Conservation (phyloP, 2,888 invertebrate genomes). For the Conops quadrifasciatus region DNA sequence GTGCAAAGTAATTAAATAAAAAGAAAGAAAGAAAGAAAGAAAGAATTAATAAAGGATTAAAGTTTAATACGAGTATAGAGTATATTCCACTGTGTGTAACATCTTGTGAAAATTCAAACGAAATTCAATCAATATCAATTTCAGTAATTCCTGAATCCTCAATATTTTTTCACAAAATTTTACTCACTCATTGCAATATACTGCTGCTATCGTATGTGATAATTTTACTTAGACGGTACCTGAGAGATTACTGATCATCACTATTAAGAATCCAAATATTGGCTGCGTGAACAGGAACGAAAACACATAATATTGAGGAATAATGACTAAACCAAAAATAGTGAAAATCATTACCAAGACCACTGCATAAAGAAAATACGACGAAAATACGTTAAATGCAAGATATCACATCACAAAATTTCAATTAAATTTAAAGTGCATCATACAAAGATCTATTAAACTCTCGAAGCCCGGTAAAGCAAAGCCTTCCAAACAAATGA, state of each 20-base stretch:
- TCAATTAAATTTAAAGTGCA: not conserved
- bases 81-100: not conserved
- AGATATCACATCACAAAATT: constrained; percentile 1
- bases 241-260: not conserved
- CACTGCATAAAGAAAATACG: not conserved
- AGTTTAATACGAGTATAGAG: not conserved
- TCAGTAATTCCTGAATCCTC: too few species aligned
- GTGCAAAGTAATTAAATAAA: not conserved
- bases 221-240: not conserved
- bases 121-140: too few species aligned
- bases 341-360: not conserved
- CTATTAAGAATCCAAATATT: not conserved
- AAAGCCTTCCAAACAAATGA: constrained; percentile 71
- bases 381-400: not conserved
- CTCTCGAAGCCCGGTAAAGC: constrained; percentile 68
- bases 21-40: not conserved
- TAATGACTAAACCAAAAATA: not conserved
- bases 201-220: too few species aligned
- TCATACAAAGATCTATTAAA: constrained; percentile 45
- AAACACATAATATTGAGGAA: not conserved
- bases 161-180: not conserved
- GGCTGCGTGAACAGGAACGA: not conserved
- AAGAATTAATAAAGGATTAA: not conserved
- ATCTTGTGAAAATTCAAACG: too few species aligned
- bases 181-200: not conserved